phyloP scores from a whole-genome alignment of 2,888 invertebrate species.

The Campaea margaritaria region DNA sequence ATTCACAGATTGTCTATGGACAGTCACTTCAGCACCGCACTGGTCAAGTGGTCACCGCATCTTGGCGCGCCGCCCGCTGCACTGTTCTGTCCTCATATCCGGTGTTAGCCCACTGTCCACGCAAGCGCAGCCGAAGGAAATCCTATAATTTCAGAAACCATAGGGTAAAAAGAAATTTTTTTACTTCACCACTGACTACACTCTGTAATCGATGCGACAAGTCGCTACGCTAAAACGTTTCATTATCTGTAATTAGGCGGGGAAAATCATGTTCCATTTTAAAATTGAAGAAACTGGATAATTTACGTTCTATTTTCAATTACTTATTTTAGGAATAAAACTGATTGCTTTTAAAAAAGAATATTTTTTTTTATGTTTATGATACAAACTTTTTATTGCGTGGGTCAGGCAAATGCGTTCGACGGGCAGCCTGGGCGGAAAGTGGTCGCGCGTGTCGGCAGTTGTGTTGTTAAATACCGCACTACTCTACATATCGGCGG shows the following conservation, averaged over 20 bases:
- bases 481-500: constrained; percentile 77
- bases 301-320: background rate
- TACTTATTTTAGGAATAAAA: background rate
- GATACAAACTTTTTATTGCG: constrained; percentile 58
- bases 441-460: constrained; percentile 76
- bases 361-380: constrained; percentile 12
- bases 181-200: constrained; percentile 67
- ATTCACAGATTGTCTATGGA: constrained; percentile 52
- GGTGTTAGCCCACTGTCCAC: constrained; percentile 57
- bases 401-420: constrained; percentile 67
- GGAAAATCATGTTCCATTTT: constrained; percentile 48
- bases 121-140: constrained; percentile 72
- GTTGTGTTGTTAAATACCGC: constrained; percentile 81
- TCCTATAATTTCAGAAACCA: constrained; percentile 79
- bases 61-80: constrained; percentile 49
- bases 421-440: constrained; percentile 67
- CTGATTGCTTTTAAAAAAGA: background rate
- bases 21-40: constrained; percentile 56
- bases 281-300: constrained; percentile 26
- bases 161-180: constrained; percentile 68
- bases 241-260: constrained; percentile 46
- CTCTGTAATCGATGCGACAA: constrained; percentile 60
- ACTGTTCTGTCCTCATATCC: constrained; percentile 66
- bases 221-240: constrained; percentile 40
- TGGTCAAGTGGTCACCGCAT: constrained; percentile 56